phyloP scores from a whole-genome alignment of 1,140 invertebrate genomes.

The Halotydeus destructor region DNA sequence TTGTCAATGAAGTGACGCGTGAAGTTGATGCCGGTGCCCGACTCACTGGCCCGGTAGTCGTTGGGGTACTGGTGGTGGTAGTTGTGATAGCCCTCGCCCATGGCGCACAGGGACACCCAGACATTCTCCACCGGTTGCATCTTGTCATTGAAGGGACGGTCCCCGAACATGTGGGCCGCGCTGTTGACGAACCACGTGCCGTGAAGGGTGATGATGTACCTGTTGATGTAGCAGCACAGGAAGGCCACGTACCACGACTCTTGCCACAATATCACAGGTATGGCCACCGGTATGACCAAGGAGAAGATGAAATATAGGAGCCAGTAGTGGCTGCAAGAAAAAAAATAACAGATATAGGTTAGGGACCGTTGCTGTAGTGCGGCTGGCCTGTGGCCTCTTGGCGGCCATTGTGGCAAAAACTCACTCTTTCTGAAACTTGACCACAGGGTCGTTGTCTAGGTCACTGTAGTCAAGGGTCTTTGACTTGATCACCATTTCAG shows the following conservation, averaged over 20 bases:
- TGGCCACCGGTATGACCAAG: constrained; percentile 57
- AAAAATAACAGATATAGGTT: too few species aligned
- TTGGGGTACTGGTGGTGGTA: constrained; percentile 35
- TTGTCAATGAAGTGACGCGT: constrained; percentile 36
- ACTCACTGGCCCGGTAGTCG: constrained; percentile 30
- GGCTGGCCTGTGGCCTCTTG: too few species aligned
- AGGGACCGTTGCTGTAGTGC: too few species aligned
- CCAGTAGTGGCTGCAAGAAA: constrained; percentile 53
- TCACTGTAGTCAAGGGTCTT: constrained; percentile 64
- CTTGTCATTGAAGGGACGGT: constrained; percentile 24
- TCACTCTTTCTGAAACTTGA: constrained; percentile 57
- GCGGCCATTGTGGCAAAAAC: too few species aligned
- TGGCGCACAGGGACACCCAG: constrained; percentile 41
- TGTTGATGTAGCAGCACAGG: constrained; percentile 48
- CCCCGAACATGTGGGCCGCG: constrained; percentile 30
- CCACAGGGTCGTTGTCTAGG: constrained; percentile 55
- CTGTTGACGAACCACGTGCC: constrained; percentile 56
- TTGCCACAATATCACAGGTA: constrained; percentile 59
- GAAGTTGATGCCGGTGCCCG: constrained; percentile 36
- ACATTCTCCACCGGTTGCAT: constrained; percentile 46
- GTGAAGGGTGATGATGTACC: constrained; percentile 67
- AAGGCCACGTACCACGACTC: constrained; percentile 54
- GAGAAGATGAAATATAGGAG: constrained; percentile 53
- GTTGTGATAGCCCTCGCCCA: constrained; percentile 45
- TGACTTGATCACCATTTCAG: constrained; percentile 57